Evolutionary conservation across 2,888 invertebrate genomes (phyloP), one percentile per base, ranked within the genome.

Genomic region (Timema podura): DNA sequence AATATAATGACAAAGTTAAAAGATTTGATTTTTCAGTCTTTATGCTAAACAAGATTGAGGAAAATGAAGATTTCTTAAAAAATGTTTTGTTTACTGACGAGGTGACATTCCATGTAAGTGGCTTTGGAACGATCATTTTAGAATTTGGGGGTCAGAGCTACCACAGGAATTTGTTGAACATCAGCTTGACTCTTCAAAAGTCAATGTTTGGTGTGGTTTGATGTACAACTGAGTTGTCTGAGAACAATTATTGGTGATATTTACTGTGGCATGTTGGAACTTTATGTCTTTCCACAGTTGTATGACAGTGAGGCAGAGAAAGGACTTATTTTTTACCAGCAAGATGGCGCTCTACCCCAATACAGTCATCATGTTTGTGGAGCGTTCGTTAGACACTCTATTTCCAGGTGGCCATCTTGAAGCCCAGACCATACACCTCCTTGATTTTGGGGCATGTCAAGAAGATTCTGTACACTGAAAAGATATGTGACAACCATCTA

Each of bases 181-280:
- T 8, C 45, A 16, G 47, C 13, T 13, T 5, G 67, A 67, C 16
- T 67, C 67, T 1, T 30, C 30, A 6, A 67, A 67, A 6, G 51
- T 47, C 5, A 64, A 64, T 64, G 64, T n/a, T 15, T 49, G 49
- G 49, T 49, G 49, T n/a, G n/a, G n/a, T n/a, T n/a, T 11, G 49
- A 49, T 11, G 11, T 9, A 10, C 9, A 11, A 49, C 9, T 11
- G 9, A 10, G 9, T 49, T 10, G 9, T 11, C 9, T 10, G 11
- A 49, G 11, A 54, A 54, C 54, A 54, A 54, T 54, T 54, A 54
- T 16, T 54, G 54, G 54, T 54, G 54, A 54, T 54, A 10, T 54
- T 16, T 54, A 54, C 54, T 54, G 54, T 54, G 54, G 10, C 6
- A 54, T 54, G 54, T 7, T 7, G 16, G 54, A 54, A 54, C 54